These are phyloP conservation scores for Drosophila nr. medialis DNA, from an alignment of 2,888 invertebrate genomes.

Conservation along the genomic window DNA sequence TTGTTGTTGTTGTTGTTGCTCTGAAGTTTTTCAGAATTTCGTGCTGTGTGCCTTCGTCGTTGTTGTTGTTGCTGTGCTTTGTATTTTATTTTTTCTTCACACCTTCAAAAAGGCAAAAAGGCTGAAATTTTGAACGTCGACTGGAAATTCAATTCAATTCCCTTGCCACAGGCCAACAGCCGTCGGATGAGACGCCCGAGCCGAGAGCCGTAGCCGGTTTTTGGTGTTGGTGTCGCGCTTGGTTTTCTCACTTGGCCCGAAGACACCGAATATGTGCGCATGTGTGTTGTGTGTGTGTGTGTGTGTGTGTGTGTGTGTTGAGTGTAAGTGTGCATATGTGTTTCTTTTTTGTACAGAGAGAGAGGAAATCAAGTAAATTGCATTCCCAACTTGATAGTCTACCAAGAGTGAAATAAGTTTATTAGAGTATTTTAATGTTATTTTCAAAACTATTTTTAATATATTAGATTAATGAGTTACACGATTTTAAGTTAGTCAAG, in stretches of 20 bases:
- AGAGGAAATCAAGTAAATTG: background rate
- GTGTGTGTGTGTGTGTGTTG: slow-evolving; percentile 12
- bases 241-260: slow-evolving; percentile 75
- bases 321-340: background rate
- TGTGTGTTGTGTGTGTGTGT: slow-evolving; percentile 20
- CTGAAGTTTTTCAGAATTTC: slow-evolving; percentile 77
- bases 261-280: slow-evolving; percentile 16
- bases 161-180: slow-evolving; percentile 59
- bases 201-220: slow-evolving; percentile 67
- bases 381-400: background rate
- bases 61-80: slow-evolving; percentile 55
- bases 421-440: background rate
- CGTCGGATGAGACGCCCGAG: slow-evolving; percentile 37
- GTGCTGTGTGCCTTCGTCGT: slow-evolving; percentile 62
- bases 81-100: slow-evolving; percentile 80
- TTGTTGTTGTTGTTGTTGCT: slow-evolving; percentile 41
- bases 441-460: background rate
- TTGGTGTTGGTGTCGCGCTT: slow-evolving; percentile 80
- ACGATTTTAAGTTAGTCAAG: no score
- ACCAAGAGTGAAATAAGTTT: background rate
- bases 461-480: background rate
- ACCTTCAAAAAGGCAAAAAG: slow-evolving; percentile 72
- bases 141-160: slow-evolving; percentile 81
- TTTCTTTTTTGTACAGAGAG: background rate
- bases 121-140: slow-evolving; percentile 78